Evolutionary conservation across 2,113 vertebrate genomes (phyloP), one percentile per base, ranked within the genome.

Genomic region (Capricornis sumatraensis): DNA sequence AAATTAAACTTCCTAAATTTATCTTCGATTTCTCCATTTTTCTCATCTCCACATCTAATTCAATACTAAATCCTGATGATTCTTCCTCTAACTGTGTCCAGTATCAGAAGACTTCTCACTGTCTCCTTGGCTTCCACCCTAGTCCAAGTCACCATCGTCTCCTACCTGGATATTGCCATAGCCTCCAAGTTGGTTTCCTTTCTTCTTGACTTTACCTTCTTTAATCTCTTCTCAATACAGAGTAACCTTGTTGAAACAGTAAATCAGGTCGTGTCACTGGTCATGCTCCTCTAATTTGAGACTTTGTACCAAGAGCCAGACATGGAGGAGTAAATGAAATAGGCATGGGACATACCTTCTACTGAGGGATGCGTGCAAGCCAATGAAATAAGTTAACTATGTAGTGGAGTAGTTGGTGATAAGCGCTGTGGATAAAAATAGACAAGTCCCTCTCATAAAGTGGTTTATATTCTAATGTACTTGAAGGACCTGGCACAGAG

Each of bases 311-410:
- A 36, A 64, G 33, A 58, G 50, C 33, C 83, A 67, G 50, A 57
- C 40, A 5, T 7, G 17, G 17, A 91, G 55, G 40, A 85, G 11
- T 28, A 52, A 58, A 36, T 36, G 43, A 78, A 58, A 87, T 27
- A 87, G 45, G n/a, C n/a, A 36, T 33, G 43, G 17, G 5, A 9
- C 50, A 81, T 47, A 17, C 12, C 50, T 71, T 40, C 58, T 67
- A 0, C 40, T 0, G 6, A 13, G 7, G 9, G 74, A 87, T 19
- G 25, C 3, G 28, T 2, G 17, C 10, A 10, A 58, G 47, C 27
- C 84, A 71, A 8, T n/a, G 40, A 50, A 71, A 74, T 81, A 25
- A 40, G 60, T 17, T 43, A 67, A 25, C 30, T 19, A 27, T 43
- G 9, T 33, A 57, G 40, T 43, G 17, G 36, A 16, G 74, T 57